These are phyloP conservation scores for Melospiza georgiana DNA, from an alignment of 2,113 vertebrate genomes.

Conservation along the genomic window DNA sequence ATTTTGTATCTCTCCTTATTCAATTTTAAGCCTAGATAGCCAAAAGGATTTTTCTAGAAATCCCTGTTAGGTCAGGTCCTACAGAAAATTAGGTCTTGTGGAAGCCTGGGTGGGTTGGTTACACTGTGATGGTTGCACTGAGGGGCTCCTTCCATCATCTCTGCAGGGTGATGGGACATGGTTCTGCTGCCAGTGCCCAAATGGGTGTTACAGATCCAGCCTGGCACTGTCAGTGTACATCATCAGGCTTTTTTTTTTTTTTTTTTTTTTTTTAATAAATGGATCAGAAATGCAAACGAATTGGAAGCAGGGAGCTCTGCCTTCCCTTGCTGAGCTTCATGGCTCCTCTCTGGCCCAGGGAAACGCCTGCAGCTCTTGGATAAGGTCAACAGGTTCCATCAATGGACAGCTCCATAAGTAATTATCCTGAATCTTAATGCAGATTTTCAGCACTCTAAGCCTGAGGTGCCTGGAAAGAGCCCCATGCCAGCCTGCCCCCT, in stretches of 20 bases:
- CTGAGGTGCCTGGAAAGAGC: background rate
- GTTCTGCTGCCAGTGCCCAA: background rate
- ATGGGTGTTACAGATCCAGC: background rate
- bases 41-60: background rate
- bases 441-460: background rate
- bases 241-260: fast-evolving
- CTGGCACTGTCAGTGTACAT: background rate
- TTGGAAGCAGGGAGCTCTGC: background rate
- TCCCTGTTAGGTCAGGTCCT: background rate
- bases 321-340: background rate
- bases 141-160: background rate
- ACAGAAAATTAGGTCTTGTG: fast-evolving
- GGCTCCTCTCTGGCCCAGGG: background rate
- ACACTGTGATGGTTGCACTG: background rate
- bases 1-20: background rate
- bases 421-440: background rate
- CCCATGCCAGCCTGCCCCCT: background rate
- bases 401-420: background rate
- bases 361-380: background rate
- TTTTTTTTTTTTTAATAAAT: background rate
- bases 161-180: fast-evolving
- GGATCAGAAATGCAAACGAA: background rate
- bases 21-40: background rate
- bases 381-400: background rate
- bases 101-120: background rate